Conservation (phyloP, 1,140 invertebrate genomes). For the Calliopsis andreniformis region DNA sequence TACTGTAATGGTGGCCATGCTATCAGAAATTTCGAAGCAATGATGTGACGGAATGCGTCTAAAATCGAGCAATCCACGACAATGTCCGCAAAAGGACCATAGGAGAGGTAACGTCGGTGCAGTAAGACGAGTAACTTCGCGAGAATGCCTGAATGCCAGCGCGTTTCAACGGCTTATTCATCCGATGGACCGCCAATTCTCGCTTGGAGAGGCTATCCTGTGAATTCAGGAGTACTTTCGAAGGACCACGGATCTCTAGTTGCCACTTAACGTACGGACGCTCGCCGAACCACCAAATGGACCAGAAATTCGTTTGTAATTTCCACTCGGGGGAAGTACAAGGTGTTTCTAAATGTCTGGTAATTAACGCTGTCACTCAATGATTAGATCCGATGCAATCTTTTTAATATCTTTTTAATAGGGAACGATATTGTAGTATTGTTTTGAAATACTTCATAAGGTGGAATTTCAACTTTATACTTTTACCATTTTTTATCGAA, state of each 20-base stretch:
- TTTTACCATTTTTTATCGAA: too few species aligned
- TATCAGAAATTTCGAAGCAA: not conserved
- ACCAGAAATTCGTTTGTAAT: constrained; percentile 11
- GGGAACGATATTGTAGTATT: too few species aligned
- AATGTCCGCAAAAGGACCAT: constrained; percentile 6
- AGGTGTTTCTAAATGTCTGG: too few species aligned
- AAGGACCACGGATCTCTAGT: not conserved
- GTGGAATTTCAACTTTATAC: too few species aligned
- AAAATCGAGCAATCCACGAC: not conserved
- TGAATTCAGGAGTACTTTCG: not conserved
- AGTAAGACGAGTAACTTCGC: constrained; percentile 10
- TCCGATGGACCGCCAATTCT: not conserved
- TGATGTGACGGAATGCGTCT: not conserved
- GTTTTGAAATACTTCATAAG: too few species aligned
- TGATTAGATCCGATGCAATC: too few species aligned
- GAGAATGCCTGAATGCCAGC: not conserved
- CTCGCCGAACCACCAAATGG: not conserved
- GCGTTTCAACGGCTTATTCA: constrained; percentile 3
- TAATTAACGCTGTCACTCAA: too few species aligned
- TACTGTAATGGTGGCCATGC: too few species aligned
- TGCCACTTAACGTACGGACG: not conserved
- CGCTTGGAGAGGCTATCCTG: not conserved
- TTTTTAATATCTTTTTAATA: too few species aligned
- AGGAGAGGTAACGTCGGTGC: not conserved
- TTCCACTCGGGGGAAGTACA: constrained; percentile 6